phyloP scores from a whole-genome alignment of 2,888 invertebrate species.

The Mactromeris polynyma region DNA sequence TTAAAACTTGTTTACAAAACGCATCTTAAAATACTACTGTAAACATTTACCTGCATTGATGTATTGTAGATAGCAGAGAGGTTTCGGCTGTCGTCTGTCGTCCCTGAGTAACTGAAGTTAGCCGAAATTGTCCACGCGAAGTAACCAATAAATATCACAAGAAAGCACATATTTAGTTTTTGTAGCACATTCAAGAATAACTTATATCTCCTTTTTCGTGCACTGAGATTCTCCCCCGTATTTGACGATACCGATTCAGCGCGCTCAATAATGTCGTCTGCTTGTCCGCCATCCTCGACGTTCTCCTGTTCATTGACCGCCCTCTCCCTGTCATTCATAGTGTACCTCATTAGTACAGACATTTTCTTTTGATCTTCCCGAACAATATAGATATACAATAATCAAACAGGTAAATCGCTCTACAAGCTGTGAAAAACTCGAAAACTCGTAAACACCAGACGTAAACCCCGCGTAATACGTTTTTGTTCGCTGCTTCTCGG shows the following conservation, averaged over 20 bases:
- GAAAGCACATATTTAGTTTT: constrained; percentile 75
- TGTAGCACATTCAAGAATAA: constrained; percentile 65
- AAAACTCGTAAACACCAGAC: constrained; percentile 25
- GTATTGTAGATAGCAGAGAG: background rate
- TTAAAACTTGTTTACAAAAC: no score
- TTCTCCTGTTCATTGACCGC: constrained; percentile 42
- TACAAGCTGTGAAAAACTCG: constrained; percentile 30
- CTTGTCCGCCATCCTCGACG: constrained; percentile 43
- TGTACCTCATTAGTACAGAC: constrained; percentile 52
- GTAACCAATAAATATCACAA: constrained; percentile 72
- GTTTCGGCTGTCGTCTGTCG: background rate
- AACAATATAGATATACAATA: constrained; percentile 50
- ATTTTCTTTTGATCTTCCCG: constrained; percentile 43
- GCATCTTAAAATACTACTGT: no score
- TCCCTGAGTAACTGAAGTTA: constrained; percentile 63
- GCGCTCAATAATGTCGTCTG: constrained; percentile 56
- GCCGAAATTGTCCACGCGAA: constrained; percentile 75
- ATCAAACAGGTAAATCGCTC: constrained; percentile 38
- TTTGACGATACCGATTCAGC: constrained; percentile 47
- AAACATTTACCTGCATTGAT: background rate
- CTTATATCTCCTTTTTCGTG: constrained; percentile 48
- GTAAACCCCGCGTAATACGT: constrained; percentile 21
- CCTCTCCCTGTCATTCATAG: constrained; percentile 37
- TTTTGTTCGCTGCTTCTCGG: constrained; percentile 26
- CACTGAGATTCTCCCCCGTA: constrained; percentile 26